Conservation (phyloP, 2,113 vertebrate species). For the Illadopsis cleaveri region DNA sequence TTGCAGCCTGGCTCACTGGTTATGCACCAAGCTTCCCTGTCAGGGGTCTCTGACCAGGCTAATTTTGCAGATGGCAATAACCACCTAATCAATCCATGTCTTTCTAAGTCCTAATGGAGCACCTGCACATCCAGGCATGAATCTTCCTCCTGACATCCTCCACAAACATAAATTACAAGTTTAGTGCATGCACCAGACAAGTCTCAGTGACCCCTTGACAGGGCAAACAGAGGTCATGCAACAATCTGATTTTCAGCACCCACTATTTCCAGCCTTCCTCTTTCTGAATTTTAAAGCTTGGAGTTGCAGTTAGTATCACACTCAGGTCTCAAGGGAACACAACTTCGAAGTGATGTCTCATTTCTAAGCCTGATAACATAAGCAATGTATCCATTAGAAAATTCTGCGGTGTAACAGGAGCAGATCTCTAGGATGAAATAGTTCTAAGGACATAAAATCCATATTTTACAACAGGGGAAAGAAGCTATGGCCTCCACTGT, state of each 20-base stretch:
- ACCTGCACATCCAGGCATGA: slow-evolving; percentile 61
- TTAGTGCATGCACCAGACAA: slow-evolving; percentile 39
- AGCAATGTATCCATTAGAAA: not conserved
- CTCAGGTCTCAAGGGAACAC: not conserved
- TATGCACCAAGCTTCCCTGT: not conserved
- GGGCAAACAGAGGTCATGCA: slow-evolving; percentile 57
- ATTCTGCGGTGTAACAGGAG: not conserved
- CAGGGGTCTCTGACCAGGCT: slow-evolving; percentile 31
- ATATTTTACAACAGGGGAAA: not conserved
- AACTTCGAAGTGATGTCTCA: not conserved
- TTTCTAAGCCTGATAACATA: not conserved
- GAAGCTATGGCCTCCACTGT: not conserved
- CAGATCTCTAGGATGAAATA: not conserved
- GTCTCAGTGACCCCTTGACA: slow-evolving; percentile 31
- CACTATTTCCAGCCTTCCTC: not conserved
- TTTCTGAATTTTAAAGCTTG: slow-evolving; percentile 9
- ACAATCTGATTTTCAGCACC: slow-evolving; percentile 39
- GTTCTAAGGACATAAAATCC: not conserved
- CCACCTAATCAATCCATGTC: slow-evolving; percentile 54
- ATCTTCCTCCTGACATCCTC: slow-evolving; percentile 55
- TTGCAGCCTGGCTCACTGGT: not conserved
- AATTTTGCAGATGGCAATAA: slow-evolving; percentile 59
- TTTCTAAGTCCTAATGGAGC: slow-evolving; percentile 45
- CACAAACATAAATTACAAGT: slow-evolving; percentile 56
- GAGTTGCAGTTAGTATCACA: not conserved